Percentiles rank a stretch among this genome's conserved stretches.
Evolutionary conservation across 2,888 invertebrate species (phyloP).

Genomic region (Podabrus alpinus): DNA sequence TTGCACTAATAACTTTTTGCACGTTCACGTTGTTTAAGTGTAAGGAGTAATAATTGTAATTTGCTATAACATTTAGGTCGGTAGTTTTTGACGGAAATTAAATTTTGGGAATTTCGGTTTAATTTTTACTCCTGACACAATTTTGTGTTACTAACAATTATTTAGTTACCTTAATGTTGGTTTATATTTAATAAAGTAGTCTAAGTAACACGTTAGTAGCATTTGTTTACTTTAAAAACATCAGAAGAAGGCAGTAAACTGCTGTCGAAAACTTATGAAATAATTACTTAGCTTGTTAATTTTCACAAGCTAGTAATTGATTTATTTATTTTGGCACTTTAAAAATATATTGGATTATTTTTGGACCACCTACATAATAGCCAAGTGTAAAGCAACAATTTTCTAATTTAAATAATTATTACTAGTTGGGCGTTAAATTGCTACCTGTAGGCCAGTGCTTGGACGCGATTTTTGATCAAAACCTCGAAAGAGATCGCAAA

Average conservation of each 20-base stretch:
- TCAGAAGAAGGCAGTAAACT: background rate
- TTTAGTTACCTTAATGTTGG: background rate
- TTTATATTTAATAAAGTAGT: background rate
- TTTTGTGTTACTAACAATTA: background rate
- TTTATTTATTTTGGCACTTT: too few species aligned
- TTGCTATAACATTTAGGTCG: background rate
- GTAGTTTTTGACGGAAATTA: background rate
- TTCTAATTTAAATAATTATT: background rate
- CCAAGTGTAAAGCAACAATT: background rate
- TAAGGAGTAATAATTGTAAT: background rate
- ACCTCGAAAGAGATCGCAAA: too few species aligned
- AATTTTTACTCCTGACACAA: background rate
- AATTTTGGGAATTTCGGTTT: background rate
- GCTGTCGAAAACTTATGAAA: background rate
- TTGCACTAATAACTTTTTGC: conserved; percentile 12
- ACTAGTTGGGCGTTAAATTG: background rate
- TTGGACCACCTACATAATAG: background rate
- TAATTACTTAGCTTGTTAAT: background rate
- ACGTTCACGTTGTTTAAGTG: background rate
- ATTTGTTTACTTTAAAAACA: background rate
- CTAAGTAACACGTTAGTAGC: background rate
- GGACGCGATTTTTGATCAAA: too few species aligned
- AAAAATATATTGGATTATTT: background rate
- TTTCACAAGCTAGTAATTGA: background rate
- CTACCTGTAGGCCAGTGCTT: too few species aligned